Percentiles rank a stretch among this genome's conserved stretches.
Evolutionary conservation across 92 coral and sea anemone genomes (phyloP).

Genomic region (Actinernus sp.): DNA sequence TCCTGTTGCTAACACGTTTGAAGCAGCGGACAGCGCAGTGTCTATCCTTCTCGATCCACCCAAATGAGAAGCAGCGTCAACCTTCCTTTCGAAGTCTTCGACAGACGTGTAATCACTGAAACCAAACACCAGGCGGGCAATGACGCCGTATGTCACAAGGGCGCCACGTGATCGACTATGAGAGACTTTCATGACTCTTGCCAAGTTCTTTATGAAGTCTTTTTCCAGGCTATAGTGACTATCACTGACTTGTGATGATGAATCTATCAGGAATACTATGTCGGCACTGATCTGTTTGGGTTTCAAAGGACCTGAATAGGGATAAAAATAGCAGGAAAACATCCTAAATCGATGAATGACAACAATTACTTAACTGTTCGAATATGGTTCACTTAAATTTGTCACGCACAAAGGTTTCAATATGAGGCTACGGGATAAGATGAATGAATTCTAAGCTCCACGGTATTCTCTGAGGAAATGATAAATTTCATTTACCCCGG

Average conservation of each 20-base stretch:
- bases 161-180: slow-evolving; percentile 58
- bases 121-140: slow-evolving; percentile 36
- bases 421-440: too few species aligned
- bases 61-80: slow-evolving; percentile 59
- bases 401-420: too few species aligned
- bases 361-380: too few species aligned
- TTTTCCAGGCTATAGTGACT: slow-evolving; percentile 55
- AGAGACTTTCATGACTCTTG: slow-evolving; percentile 43
- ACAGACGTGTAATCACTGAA: slow-evolving; percentile 37
- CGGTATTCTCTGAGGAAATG: too few species aligned
- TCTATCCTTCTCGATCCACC: slow-evolving; percentile 76
- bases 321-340: background rate
- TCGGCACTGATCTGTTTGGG: slow-evolving; percentile 34
- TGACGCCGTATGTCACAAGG: slow-evolving; percentile 64
- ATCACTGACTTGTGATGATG: slow-evolving; percentile 54
- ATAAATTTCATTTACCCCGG: too few species aligned
- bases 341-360: too few species aligned
- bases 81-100: slow-evolving; percentile 43
- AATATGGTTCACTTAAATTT: too few species aligned
- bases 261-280: slow-evolving; percentile 54
- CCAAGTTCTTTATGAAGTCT: slow-evolving; percentile 66
- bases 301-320: slow-evolving; percentile 17
- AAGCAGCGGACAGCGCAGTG: slow-evolving; percentile 47
- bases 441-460: too few species aligned
- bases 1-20: slow-evolving; percentile 27